Evolutionary conservation across 2,113 vertebrate genomes (phyloP).

Genomic region (Mormyrus iriodes): DNA sequence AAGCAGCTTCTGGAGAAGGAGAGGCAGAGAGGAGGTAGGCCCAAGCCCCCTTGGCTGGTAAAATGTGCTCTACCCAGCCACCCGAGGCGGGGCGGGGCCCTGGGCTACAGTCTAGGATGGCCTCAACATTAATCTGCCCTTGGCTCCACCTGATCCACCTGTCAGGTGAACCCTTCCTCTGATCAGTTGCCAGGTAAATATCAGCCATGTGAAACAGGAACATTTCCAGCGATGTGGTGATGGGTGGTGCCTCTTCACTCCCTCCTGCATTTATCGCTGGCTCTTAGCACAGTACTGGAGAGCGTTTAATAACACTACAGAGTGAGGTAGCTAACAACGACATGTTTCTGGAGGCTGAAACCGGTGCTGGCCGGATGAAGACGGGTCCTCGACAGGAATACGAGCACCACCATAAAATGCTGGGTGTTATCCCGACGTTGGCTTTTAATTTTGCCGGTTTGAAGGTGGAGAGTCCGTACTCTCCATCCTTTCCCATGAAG

Average conservation of each 20-base stretch:
- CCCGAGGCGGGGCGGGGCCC: background rate
- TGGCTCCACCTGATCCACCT: background rate
- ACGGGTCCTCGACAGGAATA: background rate
- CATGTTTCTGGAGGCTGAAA: background rate
- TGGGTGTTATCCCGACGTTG: background rate
- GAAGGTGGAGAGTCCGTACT: background rate
- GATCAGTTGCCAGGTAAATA: background rate
- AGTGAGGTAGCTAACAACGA: background rate
- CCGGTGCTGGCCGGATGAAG: background rate
- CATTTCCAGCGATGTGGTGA: background rate
- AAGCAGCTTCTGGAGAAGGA: constrained; percentile 83
- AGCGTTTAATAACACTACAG: constrained; percentile 33
- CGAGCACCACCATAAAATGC: background rate
- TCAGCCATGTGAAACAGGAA: background rate
- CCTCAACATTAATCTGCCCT: background rate
- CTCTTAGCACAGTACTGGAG: background rate
- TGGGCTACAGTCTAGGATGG: background rate
- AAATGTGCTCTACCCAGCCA: background rate
- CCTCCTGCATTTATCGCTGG: background rate
- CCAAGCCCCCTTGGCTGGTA: background rate
- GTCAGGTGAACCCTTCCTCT: background rate
- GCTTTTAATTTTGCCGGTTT: background rate
- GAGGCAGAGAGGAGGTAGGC: constrained; percentile 81
- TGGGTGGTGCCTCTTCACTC: background rate
- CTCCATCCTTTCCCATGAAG: background rate